These are phyloP conservation scores for Myiopsitta monachus DNA, from an alignment of 2,113 vertebrate genomes.

Conservation along the genomic window DNA sequence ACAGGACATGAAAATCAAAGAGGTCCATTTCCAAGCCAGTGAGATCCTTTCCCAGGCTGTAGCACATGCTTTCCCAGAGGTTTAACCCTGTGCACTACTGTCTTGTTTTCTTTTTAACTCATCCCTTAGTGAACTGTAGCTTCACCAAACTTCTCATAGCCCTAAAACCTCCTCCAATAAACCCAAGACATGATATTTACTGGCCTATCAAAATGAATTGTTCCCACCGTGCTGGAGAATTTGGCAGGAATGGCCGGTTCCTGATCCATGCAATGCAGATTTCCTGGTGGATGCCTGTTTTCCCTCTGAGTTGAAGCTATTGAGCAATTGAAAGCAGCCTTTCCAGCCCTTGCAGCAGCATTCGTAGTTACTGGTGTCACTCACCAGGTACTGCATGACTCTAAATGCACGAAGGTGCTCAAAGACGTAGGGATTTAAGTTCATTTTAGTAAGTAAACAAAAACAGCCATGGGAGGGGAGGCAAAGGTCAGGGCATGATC, in stretches of 20 bases:
- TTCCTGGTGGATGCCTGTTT: background rate
- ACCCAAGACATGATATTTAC: background rate
- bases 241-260: background rate
- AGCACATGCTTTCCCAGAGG: background rate
- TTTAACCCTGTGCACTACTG: background rate
- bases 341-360: background rate
- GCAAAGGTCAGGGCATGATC: background rate
- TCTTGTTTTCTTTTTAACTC: background rate
- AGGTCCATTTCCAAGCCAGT: background rate
- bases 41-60: constrained; percentile 13
- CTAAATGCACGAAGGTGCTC: background rate
- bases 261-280: background rate
- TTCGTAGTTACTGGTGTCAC: background rate
- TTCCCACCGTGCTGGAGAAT: background rate
- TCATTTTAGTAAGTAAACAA: background rate
- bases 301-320: background rate
- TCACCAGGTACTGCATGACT: background rate
- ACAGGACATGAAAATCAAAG: background rate
- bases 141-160: background rate
- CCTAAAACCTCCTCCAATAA: background rate
- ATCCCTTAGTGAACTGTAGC: background rate
- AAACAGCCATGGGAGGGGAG: background rate
- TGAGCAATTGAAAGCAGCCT: background rate
- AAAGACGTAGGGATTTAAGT: background rate
- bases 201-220: background rate